Base-by-base conservation (phyloP, 2,888 invertebrate genomes). In the Alitta virens region DNA sequence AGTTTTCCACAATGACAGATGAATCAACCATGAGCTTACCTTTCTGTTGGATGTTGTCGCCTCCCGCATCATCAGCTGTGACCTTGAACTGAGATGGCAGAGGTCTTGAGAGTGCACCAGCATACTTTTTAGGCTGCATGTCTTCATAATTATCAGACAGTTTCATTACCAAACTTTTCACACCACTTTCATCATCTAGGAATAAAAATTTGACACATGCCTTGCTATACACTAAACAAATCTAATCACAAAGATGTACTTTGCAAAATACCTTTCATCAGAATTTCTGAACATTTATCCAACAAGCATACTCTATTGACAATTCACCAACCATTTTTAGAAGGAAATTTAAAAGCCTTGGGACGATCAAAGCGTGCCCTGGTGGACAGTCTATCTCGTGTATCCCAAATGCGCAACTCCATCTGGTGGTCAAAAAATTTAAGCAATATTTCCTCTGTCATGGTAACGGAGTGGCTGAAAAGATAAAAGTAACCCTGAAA, bases 331-430 rank as follows among this genome's bases (percentile, higher is more conserved):
- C 78, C 77, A 73, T 74, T 72, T 68, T 75, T 79, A 16, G 73
- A 65, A 12, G 33, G 33, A 33, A 79, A 66, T 43, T 76, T 73
- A 64, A 80, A 79, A 21, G 78, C 75, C 59, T 77, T 78, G 0
- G 80, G 79, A 65, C 78, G 64, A 63, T 80, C 81, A 68, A 78
- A 78, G 27, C 75, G 73, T 23, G 79, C 80, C 42, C 77, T 64
- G 0, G 76, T 71, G 16, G 76, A 74, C 61, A 78, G 72, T 68
- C 78, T 80, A 56, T 81, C 80, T 63, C 76, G 78, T n/a, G 75
- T 74, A 65, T 82, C 79, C 81, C 81, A 82, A 24, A 82, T 72
- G 40, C 78, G 65, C 46, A 82, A 66, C 56, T 78, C 75, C 23
- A 81, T 60, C 2, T 72, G 74, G 68, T 82, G 80, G 56, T 71